Percentiles rank a stretch among this genome's conserved stretches.
phyloP scores from a whole-genome alignment of 2,888 invertebrate species.

The Drosophila aldrichi region DNA sequence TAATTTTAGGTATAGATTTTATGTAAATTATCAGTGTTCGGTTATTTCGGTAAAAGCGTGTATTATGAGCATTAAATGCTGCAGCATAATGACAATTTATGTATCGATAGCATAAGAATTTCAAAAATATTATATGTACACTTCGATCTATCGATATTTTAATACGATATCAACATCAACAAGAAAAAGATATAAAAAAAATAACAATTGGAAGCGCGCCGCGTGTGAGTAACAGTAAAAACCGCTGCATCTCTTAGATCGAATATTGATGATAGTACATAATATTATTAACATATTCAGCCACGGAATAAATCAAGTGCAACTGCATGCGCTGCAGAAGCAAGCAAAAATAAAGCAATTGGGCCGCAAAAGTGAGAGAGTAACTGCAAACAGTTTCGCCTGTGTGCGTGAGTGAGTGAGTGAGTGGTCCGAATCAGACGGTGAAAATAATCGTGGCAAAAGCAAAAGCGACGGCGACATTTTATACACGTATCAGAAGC shows the following conservation, averaged over 20 bases:
- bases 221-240: conserved; percentile 18
- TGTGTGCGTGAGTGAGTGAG: conserved; percentile 13
- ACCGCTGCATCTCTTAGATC: conserved; percentile 7
- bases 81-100: not conserved
- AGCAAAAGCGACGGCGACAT: conserved; percentile 60
- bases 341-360: conserved; percentile 32
- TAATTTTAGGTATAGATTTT: not conserved
- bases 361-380: conserved; percentile 35
- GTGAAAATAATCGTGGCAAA: conserved; percentile 72
- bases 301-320: conserved; percentile 17
- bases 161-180: conserved; percentile 35
- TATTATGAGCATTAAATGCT: not conserved
- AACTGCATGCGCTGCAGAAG: conserved; percentile 25
- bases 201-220: conserved; percentile 30
- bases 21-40: not conserved
- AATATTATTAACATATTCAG: conserved; percentile 11
- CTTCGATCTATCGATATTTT: conserved; percentile 31
- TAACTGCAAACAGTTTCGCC: conserved; percentile 16
- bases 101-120: conserved; percentile 18
- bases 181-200: conserved; percentile 29
- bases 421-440: conserved; percentile 36
- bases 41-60: not conserved
- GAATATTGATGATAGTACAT: not conserved
- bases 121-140: not conserved
- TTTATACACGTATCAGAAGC: conserved; percentile 61